Conservation (phyloP, 1,140 invertebrate genomes). For the Lethocerus indicus region DNA sequence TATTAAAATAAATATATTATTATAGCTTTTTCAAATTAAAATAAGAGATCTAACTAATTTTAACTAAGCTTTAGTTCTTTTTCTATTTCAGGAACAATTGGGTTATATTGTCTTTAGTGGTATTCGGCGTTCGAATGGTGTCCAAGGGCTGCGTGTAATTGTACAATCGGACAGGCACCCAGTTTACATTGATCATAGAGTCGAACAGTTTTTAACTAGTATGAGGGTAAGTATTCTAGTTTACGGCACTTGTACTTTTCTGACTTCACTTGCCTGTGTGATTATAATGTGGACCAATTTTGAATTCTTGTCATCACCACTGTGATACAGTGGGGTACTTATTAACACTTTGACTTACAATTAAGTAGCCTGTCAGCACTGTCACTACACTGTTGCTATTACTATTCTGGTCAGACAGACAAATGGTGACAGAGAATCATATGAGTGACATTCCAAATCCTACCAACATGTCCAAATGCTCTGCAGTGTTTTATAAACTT, state of each 20-base stretch:
- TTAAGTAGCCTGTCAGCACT: neutral
- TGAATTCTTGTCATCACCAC: neutral
- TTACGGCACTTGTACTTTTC: neutral
- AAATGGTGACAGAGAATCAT: too few relatives aligned
- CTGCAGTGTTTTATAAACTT: too few relatives aligned
- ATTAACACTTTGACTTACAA: neutral
- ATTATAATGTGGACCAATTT: neutral
- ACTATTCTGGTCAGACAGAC: too few relatives aligned
- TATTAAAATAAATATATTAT: too few relatives aligned
- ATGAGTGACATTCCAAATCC: too few relatives aligned
- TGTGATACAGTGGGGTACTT: neutral
- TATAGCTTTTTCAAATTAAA: too few relatives aligned
- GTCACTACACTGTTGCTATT: neutral
- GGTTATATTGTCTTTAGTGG: constrained; percentile 91
- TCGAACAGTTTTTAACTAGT: constrained; percentile 69
- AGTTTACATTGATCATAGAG: constrained; percentile 61
- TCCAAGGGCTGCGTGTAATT: constrained; percentile 71
- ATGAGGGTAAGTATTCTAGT: constrained; percentile 45
- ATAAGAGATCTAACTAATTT: too few relatives aligned
- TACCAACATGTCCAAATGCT: too few relatives aligned
- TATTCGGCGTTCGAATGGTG: constrained; percentile 57
- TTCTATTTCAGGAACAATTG: constrained; percentile 50
- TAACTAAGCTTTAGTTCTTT: too few relatives aligned
- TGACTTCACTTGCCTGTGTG: neutral
- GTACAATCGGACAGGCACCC: constrained; percentile 82